These are phyloP conservation scores for Ganaspis sp. DNA, from an alignment of 1,140 invertebrate genomes.

Conservation along the genomic window DNA sequence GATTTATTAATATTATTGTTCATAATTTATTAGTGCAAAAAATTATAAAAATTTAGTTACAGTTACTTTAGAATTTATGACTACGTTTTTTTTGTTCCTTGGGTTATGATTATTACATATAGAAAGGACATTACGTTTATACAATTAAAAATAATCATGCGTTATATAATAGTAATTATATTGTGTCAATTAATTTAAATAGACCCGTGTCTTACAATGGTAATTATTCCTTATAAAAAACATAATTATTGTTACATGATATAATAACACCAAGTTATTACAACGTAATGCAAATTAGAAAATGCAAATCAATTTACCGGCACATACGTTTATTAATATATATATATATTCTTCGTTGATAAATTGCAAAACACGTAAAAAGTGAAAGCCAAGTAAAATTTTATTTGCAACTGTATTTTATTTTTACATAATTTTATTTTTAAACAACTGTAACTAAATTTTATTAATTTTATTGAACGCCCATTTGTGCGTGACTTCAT, in stretches of 20 bases:
- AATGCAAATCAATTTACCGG: not conserved
- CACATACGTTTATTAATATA: not conserved
- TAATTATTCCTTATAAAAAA: not conserved
- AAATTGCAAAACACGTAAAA: not conserved
- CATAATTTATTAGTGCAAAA: too few species aligned
- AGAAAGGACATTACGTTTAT: not conserved
- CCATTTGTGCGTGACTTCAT: too few species aligned
- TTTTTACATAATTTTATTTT: not conserved
- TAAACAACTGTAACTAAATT: not conserved
- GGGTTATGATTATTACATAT: not conserved
- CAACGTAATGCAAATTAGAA: not conserved
- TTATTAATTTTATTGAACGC: too few species aligned
- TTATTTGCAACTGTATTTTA: not conserved
- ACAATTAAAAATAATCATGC: not conserved
- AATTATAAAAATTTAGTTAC: too few species aligned
- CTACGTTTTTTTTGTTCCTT: conserved; percentile 14
- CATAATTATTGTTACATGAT: conserved; percentile 17
- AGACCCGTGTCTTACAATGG: not conserved
- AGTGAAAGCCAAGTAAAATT: conserved; percentile 16
- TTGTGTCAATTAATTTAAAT: conserved; percentile 23
- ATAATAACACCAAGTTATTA: not conserved
- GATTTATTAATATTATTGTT: too few species aligned
- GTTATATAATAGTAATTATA: conserved; percentile 22
- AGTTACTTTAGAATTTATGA: not conserved
- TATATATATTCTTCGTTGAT: not conserved